Percentiles rank a stretch among this genome's conserved stretches.
phyloP scores from a whole-genome alignment of 92 coral and sea anemone species.

The Epizoanthus stellaris region DNA sequence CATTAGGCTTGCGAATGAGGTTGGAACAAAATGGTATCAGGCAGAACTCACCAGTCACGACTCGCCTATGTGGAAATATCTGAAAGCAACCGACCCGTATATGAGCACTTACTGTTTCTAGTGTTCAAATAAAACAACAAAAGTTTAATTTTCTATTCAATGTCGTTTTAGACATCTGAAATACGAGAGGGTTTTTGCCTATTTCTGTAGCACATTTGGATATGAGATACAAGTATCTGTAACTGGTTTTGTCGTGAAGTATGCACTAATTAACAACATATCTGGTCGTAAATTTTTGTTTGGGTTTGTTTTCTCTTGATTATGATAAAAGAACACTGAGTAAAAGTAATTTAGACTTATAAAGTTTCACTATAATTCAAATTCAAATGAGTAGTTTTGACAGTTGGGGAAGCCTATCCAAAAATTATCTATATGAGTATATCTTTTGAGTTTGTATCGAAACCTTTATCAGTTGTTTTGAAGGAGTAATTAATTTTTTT shows the following conservation, averaged over 20 bases:
- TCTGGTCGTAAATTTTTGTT: not conserved
- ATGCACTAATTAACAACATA: not conserved
- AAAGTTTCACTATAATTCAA: not conserved
- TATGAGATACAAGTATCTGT: not conserved
- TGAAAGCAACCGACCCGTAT: too few species aligned
- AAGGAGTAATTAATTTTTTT: not conserved
- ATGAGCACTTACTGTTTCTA: too few species aligned
- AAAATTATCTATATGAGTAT: not conserved
- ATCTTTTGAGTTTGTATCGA: not conserved
- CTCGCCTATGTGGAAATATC: too few species aligned
- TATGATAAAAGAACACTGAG: not conserved
- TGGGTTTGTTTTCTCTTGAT: slow-evolving; percentile 8
- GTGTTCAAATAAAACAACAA: too few species aligned
- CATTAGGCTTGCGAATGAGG: too few species aligned
- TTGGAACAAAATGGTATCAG: too few species aligned
- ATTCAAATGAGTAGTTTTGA: not conserved
- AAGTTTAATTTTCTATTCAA: too few species aligned
- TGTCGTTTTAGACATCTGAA: not conserved
- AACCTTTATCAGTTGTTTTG: not conserved
- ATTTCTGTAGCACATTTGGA: not conserved
- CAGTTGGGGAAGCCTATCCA: not conserved
- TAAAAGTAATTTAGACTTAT: slow-evolving; percentile 1
- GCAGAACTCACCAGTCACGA: too few species aligned
- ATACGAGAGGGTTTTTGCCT: not conserved
- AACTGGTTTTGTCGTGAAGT: not conserved